Conservation (phyloP, 2,888 invertebrate genomes). For the Schizotus pectinicornis region DNA sequence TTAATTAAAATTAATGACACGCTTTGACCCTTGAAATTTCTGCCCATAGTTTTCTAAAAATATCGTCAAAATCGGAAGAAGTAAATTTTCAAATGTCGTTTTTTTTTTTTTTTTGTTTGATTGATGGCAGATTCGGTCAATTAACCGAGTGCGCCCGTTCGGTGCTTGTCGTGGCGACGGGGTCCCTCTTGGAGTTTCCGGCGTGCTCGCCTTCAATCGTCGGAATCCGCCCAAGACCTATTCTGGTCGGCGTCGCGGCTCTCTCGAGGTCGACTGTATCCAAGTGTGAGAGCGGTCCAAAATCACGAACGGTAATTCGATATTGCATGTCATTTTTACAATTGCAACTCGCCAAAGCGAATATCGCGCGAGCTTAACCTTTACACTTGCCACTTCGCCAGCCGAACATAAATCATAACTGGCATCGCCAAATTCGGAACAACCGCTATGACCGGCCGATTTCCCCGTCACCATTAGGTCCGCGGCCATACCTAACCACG, state of each 20-base stretch:
- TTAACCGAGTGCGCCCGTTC: too few species aligned
- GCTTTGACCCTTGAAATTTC: too few species aligned
- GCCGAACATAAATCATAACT: conserved; percentile 6
- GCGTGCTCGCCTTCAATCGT: too few species aligned
- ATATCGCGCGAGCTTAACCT: conserved; percentile 6
- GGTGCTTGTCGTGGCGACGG: too few species aligned
- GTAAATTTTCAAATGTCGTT: too few species aligned
- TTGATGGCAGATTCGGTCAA: too few species aligned
- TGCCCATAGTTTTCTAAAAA: too few species aligned
- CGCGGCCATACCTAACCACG: not conserved
- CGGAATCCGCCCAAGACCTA: too few species aligned
- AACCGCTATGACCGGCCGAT: conserved; percentile 1
- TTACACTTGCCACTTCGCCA: not conserved
- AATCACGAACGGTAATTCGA: conserved; percentile 26
- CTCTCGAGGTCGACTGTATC: conserved; percentile 23
- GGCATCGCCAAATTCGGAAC: not conserved
- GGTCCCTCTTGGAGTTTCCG: too few species aligned
- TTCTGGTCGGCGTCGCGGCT: not conserved
- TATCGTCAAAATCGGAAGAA: too few species aligned
- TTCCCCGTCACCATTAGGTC: not conserved
- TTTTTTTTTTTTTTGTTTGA: too few species aligned
- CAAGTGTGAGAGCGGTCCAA: conserved; percentile 26
- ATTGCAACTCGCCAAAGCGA: conserved; percentile 12
- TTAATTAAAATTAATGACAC: too few species aligned
- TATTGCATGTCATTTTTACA: conserved; percentile 25